Evolutionary conservation across 2,888 invertebrate genomes (phyloP).

Genomic region (Cheilosia soror): DNA sequence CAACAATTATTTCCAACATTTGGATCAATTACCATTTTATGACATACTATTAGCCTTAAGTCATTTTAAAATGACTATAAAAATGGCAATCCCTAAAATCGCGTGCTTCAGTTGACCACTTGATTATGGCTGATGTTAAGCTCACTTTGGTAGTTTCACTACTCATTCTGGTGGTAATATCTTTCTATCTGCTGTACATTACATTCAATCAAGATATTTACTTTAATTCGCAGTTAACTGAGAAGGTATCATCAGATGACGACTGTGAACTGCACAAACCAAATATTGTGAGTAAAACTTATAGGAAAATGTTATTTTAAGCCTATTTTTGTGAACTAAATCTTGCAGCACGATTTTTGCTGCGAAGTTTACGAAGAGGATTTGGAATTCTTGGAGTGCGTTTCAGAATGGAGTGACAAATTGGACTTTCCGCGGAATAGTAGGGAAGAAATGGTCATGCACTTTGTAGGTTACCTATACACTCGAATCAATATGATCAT

Average conservation of each 20-base stretch:
- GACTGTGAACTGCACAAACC: slow-evolving; percentile 78
- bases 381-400: slow-evolving; percentile 76
- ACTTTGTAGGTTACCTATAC: slow-evolving; percentile 76
- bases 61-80: slow-evolving; percentile 22
- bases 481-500: not conserved
- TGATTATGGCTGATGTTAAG: slow-evolving; percentile 16
- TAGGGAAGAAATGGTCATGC: slow-evolving; percentile 73
- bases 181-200: not conserved
- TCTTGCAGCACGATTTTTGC: slow-evolving; percentile 78
- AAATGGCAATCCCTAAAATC: not conserved
- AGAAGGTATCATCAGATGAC: slow-evolving; percentile 50
- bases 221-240: not conserved
- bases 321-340: not conserved
- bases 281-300: slow-evolving; percentile 76
- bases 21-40: not conserved
- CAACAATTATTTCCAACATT: not conserved
- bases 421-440: slow-evolving; percentile 63
- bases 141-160: not conserved
- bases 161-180: slow-evolving; percentile 11
- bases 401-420: slow-evolving; percentile 77
- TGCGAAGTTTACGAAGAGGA: slow-evolving; percentile 79
- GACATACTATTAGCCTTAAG: not conserved
- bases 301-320: not conserved
- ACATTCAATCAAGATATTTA: not conserved
- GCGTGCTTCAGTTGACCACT: not conserved